A percentile compares a stretch with the other conserved stretches of the same genome.
These are phyloP conservation scores for Rotaria sp. DNA, from an alignment of 2,888 invertebrate genomes.

Conservation along the genomic window DNA sequence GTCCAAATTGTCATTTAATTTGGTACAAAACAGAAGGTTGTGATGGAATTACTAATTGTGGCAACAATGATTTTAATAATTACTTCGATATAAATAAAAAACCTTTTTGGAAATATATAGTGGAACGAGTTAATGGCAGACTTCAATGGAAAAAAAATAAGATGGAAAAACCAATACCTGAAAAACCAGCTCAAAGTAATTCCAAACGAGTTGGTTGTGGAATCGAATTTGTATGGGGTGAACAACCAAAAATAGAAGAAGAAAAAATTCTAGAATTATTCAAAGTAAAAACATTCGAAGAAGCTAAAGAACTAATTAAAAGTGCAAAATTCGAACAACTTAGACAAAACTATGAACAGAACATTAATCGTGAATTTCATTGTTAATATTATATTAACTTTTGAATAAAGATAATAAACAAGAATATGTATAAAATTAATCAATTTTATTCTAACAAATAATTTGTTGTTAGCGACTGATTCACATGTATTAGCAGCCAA, in stretches of 20 bases:
- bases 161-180: accelerated
- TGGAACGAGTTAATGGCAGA: background rate
- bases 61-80: background rate
- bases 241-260: background rate
- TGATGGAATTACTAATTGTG: background rate
- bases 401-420: no score
- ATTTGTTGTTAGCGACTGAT: no score
- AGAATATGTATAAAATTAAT: no score
- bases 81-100: background rate
- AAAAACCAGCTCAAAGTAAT: background rate
- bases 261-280: background rate
- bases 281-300: background rate
- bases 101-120: background rate
- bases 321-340: background rate
- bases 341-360: background rate
- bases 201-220: background rate
- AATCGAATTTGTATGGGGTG: background rate
- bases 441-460: no score
- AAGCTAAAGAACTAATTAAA: background rate
- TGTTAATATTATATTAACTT: background rate
- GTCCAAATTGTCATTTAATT: background rate
- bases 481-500: no score
- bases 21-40: background rate
- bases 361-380: background rate
- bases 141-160: background rate